Evolutionary conservation across 2,888 invertebrate genomes (phyloP).

Genomic region (Myopa testacea): DNA sequence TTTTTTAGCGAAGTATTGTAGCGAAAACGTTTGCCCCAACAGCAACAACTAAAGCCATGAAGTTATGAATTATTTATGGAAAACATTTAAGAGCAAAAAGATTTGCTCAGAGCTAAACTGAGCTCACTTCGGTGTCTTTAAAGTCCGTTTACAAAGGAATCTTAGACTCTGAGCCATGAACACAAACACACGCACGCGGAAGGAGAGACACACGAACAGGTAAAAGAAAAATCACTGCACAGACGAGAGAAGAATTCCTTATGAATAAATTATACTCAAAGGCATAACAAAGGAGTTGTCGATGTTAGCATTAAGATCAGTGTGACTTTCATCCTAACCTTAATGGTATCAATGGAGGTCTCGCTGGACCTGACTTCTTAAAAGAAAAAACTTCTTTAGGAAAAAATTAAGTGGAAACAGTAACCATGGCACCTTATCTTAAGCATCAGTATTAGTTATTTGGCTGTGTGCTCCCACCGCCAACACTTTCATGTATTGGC

Average conservation of each 20-base stretch:
- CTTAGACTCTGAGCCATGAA: conserved; percentile 10
- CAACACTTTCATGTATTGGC: no score
- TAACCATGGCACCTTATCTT: no score
- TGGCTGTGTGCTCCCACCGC: no score
- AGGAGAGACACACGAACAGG: no score
- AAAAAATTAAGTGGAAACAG: not conserved
- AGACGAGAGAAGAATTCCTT: not conserved
- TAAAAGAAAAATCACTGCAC: not conserved
- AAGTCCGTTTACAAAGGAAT: not conserved
- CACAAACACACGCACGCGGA: no score
- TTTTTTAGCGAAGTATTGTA: no score
- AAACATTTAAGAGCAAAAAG: no score
- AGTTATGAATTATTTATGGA: conserved; percentile 56
- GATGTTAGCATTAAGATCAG: not conserved
- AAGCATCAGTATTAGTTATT: not conserved
- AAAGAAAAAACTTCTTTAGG: not conserved
- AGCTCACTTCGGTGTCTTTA: not conserved
- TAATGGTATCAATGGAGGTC: no score
- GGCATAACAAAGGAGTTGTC: not conserved
- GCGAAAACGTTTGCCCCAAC: no score
- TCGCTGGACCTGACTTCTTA: not conserved
- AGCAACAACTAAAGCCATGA: no score
- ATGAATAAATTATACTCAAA: not conserved
- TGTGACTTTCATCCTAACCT: not conserved
- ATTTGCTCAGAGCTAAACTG: conserved; percentile 3